Evolutionary conservation across 2,888 invertebrate species (phyloP), one percentile per base, ranked within the genome.

Genomic region (Acanthacorydalis orientalis): DNA sequence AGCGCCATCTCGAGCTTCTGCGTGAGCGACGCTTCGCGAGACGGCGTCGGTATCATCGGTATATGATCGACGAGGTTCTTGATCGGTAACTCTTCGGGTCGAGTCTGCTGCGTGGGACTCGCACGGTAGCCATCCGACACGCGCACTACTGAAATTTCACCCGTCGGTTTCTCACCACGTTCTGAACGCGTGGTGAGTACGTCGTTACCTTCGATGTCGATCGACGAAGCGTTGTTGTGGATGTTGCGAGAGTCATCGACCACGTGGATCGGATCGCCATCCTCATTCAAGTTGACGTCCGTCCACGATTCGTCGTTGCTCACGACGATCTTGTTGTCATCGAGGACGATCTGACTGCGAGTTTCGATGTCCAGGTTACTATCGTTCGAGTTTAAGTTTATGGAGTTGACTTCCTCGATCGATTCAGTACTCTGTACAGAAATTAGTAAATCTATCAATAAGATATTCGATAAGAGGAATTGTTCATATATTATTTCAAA

Each of bases 1-100:
- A 99, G 70, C 0, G 98, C 96, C 55, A 89, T 87, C 70, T 97
- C 96, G 54, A 98, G 70, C 63, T 97, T 92, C 66, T 93, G 92
- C 0, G 97, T 98, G 10, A 98, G 77, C 4, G 90, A 92, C 0
- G 91, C 90, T 63, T 91, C 91, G 14, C 91, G 76, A 23, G 78
- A 77, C 11, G 78, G 77, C 32, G 78, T 77, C 38, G 78, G 76
- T 23, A 23, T 23, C 54, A 78, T 64, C 10, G 78, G 74, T 49
- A 67, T 64, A 59, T 77, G 74, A 51, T 78, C 75, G 43, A 78
- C 73, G 42, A 79, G 64, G 49, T 74, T 77, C 58, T 79, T 83
- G 53, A 83, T 79, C 42, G 79, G 78, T 45, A 82, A 64, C 56
- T 84, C 83, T 53, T 83, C 83, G 2, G 81, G 74, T 46, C 81